Evolutionary conservation across 2,113 vertebrate species (phyloP).

Genomic region (Calypte anna): DNA sequence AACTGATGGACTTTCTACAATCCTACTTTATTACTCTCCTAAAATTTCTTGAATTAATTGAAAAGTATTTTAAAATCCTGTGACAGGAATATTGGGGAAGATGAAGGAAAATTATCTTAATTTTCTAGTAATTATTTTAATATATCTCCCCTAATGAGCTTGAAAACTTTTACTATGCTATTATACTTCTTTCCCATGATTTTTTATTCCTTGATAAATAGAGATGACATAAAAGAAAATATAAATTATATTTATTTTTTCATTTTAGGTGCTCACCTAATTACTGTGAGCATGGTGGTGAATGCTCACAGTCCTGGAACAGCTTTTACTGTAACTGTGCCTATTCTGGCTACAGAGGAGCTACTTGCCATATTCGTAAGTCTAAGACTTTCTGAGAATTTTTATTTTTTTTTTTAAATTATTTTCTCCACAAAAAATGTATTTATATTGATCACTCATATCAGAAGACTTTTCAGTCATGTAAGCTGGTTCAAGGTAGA

Average conservation of each 20-base stretch:
- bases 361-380: slow-evolving; percentile 93
- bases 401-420: not conserved
- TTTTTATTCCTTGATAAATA: not conserved
- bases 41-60: not conserved
- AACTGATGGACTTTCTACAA: not conserved
- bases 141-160: not conserved
- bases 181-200: not conserved
- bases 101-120: not conserved
- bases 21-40: not conserved
- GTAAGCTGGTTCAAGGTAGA: not conserved
- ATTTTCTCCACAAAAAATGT: not conserved
- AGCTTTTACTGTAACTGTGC: slow-evolving; percentile 91
- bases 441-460: not conserved
- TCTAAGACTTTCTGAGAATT: not conserved
- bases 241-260: not conserved
- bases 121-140: not conserved
- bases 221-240: not conserved
- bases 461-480: not conserved
- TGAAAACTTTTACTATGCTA: not conserved
- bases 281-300: slow-evolving; percentile 92
- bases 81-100: not conserved
- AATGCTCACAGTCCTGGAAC: slow-evolving; percentile 93
- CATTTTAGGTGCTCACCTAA: slow-evolving; percentile 88
- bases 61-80: not conserved
- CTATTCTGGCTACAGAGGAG: slow-evolving; percentile 88